phyloP scores from a whole-genome alignment of 2,113 vertebrate species.

The Jaculus jaculus region DNA sequence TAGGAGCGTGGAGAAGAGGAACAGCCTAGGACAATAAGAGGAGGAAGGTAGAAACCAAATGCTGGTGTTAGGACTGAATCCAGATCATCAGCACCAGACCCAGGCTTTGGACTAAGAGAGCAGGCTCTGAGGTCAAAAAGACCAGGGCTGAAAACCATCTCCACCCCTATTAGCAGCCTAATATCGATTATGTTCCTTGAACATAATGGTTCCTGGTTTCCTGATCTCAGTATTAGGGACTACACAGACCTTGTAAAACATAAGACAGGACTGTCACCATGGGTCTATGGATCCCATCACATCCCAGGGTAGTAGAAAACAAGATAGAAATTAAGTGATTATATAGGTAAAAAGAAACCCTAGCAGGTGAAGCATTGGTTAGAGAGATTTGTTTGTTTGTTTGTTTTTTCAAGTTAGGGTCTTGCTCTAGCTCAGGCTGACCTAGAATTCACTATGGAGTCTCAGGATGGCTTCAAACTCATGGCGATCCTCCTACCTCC shows the following conservation, averaged over 20 bases:
- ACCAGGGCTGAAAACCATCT: background rate
- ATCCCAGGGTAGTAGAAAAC: constrained; percentile 1
- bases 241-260: background rate
- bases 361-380: background rate
- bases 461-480: too few relatives aligned
- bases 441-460: too few relatives aligned
- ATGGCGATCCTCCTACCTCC: too few relatives aligned
- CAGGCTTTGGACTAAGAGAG: background rate
- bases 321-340: background rate
- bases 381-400: too few relatives aligned
- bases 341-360: background rate
- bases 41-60: background rate
- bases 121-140: background rate
- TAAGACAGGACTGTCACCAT: background rate
- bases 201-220: background rate
- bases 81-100: background rate
- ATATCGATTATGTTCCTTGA: background rate
- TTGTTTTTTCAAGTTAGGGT: too few relatives aligned
- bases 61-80: background rate
- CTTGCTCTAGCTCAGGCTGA: too few relatives aligned
- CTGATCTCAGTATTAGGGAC: background rate
- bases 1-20: background rate
- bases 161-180: background rate
- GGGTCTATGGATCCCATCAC: background rate
- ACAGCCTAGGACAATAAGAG: background rate